These are phyloP conservation scores for Ichneumoninae sp. DNA, from an alignment of 2,888 invertebrate genomes.

Conservation along the genomic window DNA sequence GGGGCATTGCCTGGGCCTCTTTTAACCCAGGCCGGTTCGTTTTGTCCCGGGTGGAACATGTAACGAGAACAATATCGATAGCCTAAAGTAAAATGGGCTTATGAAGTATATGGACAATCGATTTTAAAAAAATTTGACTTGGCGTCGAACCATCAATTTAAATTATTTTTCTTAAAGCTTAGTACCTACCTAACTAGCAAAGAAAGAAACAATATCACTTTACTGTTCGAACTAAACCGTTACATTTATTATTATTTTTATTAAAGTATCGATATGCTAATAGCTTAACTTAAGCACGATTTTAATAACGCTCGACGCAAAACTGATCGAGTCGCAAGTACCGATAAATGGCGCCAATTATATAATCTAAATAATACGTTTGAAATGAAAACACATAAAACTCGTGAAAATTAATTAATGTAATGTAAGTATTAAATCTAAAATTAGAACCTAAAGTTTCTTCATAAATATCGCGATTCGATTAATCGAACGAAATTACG, in stretches of 20 bases:
- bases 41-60: too few relatives aligned
- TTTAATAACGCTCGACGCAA: not conserved
- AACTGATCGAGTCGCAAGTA: not conserved
- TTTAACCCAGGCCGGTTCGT: too few relatives aligned
- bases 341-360: not conserved
- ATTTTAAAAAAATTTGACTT: not conserved
- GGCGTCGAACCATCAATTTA: not conserved
- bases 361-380: not conserved
- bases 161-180: not conserved
- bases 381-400: not conserved
- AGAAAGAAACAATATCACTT: not conserved
- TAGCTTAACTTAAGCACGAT: not conserved
- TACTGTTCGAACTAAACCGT: not conserved
- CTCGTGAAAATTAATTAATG: not conserved
- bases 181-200: not conserved
- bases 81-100: too few relatives aligned
- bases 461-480: not conserved
- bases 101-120: too few relatives aligned
- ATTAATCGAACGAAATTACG: not conserved
- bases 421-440: not conserved
- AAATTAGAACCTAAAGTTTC: not conserved
- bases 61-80: too few relatives aligned
- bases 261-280: not conserved
- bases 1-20: too few relatives aligned
- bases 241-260: not conserved